Evolutionary conservation across 2,888 invertebrate genomes (phyloP), one percentile per base, ranked within the genome.

Genomic region (Rugalucina vietnamica): DNA sequence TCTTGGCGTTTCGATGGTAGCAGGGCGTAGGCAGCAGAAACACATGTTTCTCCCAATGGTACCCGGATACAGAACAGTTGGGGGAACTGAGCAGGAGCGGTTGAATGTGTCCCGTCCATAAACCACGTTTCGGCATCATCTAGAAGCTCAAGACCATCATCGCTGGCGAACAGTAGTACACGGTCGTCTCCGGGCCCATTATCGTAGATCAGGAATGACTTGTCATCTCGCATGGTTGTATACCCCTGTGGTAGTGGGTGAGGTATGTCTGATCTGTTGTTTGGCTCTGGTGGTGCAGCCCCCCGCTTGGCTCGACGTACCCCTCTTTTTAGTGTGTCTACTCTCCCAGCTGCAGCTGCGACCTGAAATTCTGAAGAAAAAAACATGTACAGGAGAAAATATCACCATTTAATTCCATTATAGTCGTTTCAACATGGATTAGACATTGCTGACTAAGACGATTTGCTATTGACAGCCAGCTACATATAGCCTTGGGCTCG

Each of bases 31-130:
- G 54, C 57, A 21, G 60, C 34, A 0, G 72, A 39, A 0, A 54
- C 77, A 43, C 10, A 74, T 0, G 70, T 24, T 0, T 70, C 60
- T 1, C 74, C 84, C 0, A 74, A 32, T 1, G 73, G 32, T 4
- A 71, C 74, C 2, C 80, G 49, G 8, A 84, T 70, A 29, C 27
- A 37, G 43, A 80, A 80, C 54, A 74, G n/a, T n/a, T 76, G 82
- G 12, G 69, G 24, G 34, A 80, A 80, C 54, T 75, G 75, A 8
- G 49, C 29, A 14, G 81, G 81, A 10, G 75, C 75, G 24, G 76
- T 70, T 3, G 76, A 81, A 36, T 81, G 81, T 8, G 81, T 76
- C 1, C 81, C 81, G 24, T 81, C 81, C 81, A 81, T 76, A 32
- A 76, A 81, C 76, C 76, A 81, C 8, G 71, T 81, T 29, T 76